A percentile compares a stretch with the other conserved stretches of the same genome.
These are phyloP conservation scores for Rattus rattus DNA, from an alignment of 2,113 vertebrate genomes.

Conservation along the genomic window DNA sequence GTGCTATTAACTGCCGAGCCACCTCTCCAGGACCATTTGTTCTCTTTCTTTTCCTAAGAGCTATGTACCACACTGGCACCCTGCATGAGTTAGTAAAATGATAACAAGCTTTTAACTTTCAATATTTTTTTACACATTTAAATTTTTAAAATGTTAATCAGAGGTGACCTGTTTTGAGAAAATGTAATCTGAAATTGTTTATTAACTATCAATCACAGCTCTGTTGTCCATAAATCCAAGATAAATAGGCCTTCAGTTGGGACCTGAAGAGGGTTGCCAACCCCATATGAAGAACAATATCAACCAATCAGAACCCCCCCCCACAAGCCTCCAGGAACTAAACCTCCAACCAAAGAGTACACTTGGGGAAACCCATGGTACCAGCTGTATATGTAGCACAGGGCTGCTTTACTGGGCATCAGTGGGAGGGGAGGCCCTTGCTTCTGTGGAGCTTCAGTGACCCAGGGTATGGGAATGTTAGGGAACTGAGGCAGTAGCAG, in stretches of 20 bases:
- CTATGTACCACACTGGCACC: background rate
- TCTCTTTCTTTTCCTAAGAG: background rate
- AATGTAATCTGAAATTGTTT: background rate
- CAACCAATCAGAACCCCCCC: no score
- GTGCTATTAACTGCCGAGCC: background rate
- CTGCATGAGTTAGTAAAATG: background rate
- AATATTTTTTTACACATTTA: constrained; percentile 27
- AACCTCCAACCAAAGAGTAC: no score
- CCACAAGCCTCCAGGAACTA: no score
- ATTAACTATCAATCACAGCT: background rate
- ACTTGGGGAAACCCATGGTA: no score
- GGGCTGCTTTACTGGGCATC: no score
- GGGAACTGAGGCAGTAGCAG: no score
- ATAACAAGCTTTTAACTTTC: constrained; percentile 2
- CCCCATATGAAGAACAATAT: no score
- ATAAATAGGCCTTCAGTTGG: background rate
- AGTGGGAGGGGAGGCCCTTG: no score
- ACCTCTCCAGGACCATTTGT: background rate
- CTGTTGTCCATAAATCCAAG: background rate
- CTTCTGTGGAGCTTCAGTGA: no score
- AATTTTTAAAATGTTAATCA: background rate
- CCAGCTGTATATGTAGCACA: no score
- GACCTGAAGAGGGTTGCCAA: no score
- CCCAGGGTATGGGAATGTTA: no score
- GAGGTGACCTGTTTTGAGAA: background rate